These are phyloP conservation scores for Ascidia mentula DNA, from an alignment of 23 tunicate species.

Conservation along the genomic window DNA sequence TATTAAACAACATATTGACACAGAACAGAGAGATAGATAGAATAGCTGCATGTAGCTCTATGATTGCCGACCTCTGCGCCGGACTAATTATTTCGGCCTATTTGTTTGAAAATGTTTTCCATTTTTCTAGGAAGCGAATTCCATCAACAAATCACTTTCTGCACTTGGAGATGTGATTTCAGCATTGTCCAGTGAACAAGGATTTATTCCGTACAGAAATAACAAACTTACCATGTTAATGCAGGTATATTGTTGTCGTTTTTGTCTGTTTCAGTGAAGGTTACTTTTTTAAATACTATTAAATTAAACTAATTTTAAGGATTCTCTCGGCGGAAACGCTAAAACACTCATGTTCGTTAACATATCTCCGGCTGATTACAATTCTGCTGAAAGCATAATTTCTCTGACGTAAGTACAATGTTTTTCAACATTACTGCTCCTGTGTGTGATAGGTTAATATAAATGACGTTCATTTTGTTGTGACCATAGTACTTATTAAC, in stretches of 20 bases:
- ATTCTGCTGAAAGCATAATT: constrained; percentile 86
- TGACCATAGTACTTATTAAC: neutral
- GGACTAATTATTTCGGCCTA: too few species aligned
- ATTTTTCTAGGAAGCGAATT: constrained; percentile 84
- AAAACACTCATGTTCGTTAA: constrained; percentile 99
- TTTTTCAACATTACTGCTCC: neutral
- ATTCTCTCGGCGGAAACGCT: constrained; percentile 97
- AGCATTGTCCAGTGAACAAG: constrained; percentile 88
- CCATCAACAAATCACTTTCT: constrained; percentile 96
- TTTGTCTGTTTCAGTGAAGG: neutral
- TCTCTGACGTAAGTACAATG: constrained; percentile 70
- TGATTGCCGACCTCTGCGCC: too few species aligned
- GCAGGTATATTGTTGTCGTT: constrained; percentile 48
- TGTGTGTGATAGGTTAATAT: too few species aligned
- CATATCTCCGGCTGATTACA: constrained; percentile 98
- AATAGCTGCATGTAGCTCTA: too few species aligned
- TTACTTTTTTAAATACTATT: neutral
- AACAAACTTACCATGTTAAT: constrained; percentile 96
- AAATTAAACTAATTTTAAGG: constrained; percentile 19
- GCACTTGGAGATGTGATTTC: constrained; percentile 99
- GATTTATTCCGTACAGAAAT: constrained; percentile 94
- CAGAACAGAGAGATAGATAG: too few species aligned
- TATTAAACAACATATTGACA: too few species aligned
- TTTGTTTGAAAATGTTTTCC: too few species aligned
- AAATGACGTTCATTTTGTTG: too few species aligned